A percentile compares a stretch with the other conserved stretches of the same genome.
Conservation (phyloP, 2,797 vertebrate species). For the Triplophysa yarkandensis region DNA sequence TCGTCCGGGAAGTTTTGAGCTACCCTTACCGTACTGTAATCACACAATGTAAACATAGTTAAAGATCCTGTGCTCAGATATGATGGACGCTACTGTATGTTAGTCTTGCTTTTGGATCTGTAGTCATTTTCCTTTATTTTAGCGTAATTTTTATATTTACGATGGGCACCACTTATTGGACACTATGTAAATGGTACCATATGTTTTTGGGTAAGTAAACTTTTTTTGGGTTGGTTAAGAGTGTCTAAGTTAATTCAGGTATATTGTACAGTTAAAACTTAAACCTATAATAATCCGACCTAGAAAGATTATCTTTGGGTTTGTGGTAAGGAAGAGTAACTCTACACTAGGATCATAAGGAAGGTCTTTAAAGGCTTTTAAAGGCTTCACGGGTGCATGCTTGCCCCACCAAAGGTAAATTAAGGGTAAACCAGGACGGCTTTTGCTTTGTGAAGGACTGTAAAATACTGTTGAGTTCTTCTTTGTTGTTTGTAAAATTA, state of each 20-base stretch:
- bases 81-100: neutral
- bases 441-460: neutral
- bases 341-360: neutral
- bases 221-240: too few species aligned
- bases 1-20: constrained; percentile 9
- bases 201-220: constrained; percentile 20
- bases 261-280: neutral
- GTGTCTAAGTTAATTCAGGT: neutral
- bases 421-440: neutral
- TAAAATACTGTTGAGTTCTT: constrained; percentile 37
- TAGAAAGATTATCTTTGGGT: neutral
- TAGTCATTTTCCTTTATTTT: neutral
- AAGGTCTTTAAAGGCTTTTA: neutral
- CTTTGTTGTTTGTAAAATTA: constrained; percentile 34
- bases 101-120: neutral
- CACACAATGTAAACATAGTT: neutral
- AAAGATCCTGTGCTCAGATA: neutral
- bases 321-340: neutral
- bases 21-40: constrained; percentile 7
- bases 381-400: neutral
- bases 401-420: neutral
- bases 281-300: neutral
- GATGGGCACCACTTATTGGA: constrained; percentile 3
- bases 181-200: neutral
- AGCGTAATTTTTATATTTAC: neutral